phyloP scores from a whole-genome alignment of 2,797 vertebrate genomes.

The Mionectes olivaceus region DNA sequence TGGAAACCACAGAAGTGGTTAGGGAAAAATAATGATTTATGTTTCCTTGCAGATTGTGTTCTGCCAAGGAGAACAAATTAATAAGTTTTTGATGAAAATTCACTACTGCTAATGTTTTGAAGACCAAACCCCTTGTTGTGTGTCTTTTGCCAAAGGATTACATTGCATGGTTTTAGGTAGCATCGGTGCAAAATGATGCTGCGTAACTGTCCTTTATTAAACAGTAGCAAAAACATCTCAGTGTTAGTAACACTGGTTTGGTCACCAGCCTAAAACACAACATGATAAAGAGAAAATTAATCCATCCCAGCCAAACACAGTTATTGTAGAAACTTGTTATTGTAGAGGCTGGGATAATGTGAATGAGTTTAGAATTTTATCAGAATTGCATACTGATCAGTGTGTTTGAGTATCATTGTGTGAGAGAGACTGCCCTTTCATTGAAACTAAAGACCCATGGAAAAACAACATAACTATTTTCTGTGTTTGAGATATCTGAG shows the following conservation, averaged over 20 bases:
- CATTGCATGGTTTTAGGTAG: not conserved
- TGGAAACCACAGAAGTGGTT: not conserved
- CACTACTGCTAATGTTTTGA: not conserved
- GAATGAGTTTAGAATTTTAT: not conserved
- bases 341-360: not conserved
- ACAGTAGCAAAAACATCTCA: not conserved
- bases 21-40: not conserved
- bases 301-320: not conserved
- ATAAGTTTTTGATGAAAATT: not conserved
- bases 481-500: not conserved
- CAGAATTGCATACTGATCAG: not conserved
- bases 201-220: not conserved
- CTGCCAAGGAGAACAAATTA: not conserved
- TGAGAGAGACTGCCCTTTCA: not conserved
- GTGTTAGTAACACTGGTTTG: not conserved
- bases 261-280: not conserved
- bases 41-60: not conserved
- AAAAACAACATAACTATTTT: not conserved
- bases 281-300: not conserved
- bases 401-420: not conserved
- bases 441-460: not conserved
- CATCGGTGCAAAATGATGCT: not conserved
- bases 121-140: not conserved
- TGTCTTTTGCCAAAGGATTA: not conserved
- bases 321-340: not conserved